Percentiles rank a stretch among this genome's conserved stretches.
Conservation (phyloP, 2,888 invertebrate genomes). For the Malachius bipustulatus region DNA sequence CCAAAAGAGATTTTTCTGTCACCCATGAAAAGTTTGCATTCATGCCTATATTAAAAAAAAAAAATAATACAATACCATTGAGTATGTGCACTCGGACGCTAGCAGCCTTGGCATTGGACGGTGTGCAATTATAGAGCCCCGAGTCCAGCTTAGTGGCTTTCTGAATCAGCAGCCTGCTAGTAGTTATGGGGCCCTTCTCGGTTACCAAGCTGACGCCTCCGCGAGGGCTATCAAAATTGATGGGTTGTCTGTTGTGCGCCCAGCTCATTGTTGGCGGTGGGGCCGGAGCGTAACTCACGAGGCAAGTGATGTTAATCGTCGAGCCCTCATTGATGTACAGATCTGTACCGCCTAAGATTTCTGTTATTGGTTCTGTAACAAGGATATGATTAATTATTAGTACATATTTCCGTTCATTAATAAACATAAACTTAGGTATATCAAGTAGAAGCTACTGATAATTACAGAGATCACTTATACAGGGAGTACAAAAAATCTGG, state of each 20-base stretch:
- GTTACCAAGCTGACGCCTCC: slow-evolving; percentile 81
- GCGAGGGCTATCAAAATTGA: slow-evolving; percentile 82
- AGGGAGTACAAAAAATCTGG: no score
- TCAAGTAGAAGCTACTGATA: no score
- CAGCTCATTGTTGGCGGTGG: slow-evolving; percentile 73
- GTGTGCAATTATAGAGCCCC: slow-evolving; percentile 72
- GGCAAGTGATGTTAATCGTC: slow-evolving; percentile 79
- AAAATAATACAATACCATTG: slow-evolving; percentile 53
- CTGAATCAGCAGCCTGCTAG: slow-evolving; percentile 71
- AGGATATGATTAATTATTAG: no score
- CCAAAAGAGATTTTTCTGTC: no score
- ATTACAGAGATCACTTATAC: no score
- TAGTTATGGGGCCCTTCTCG: slow-evolving; percentile 73
- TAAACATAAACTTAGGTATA: no score
- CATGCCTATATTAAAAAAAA: no score
- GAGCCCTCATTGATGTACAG: slow-evolving; percentile 77
- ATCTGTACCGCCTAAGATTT: slow-evolving; percentile 70
- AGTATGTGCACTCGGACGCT: slow-evolving; percentile 74
- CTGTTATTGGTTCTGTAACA: slow-evolving; percentile 65
- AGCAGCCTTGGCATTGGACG: slow-evolving; percentile 70
- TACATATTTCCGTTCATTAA: no score
- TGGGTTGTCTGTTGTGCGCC: slow-evolving; percentile 72
- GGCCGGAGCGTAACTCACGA: slow-evolving; percentile 72
- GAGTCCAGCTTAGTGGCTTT: slow-evolving; percentile 70
- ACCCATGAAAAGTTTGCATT: no score